Conservation (phyloP, 1,140 invertebrate species). For the Phymastichus coffea region DNA sequence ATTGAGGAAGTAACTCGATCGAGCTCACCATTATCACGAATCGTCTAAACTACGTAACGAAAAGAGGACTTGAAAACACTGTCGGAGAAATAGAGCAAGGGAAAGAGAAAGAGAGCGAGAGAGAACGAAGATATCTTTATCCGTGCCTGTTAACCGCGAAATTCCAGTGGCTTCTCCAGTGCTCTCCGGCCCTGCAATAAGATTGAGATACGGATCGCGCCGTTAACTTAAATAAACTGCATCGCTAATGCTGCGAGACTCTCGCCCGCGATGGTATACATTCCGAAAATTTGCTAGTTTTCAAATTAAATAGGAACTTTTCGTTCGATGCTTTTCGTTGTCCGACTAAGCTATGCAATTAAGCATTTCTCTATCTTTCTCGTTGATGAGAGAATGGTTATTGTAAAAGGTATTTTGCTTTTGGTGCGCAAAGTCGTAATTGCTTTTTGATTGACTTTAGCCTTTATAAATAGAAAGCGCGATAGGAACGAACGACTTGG, state of each 20-base stretch:
- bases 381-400: too few species aligned
- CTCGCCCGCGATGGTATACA: constrained; percentile 18
- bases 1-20: constrained; percentile 27
- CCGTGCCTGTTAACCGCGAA: constrained; percentile 29
- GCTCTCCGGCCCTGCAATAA: neutral
- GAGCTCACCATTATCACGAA: constrained; percentile 22
- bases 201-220: constrained; percentile 34
- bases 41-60: constrained; percentile 17
- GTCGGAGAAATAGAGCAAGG: neutral
- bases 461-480: neutral
- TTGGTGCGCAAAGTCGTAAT: neutral
- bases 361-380: neutral
- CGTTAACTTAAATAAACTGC: constrained; percentile 39
- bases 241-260: constrained; percentile 33
- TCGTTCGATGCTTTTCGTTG: constrained; percentile 6
- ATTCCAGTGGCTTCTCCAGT: constrained; percentile 16
- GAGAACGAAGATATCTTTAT: constrained; percentile 33
- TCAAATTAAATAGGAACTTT: too few species aligned
- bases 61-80: neutral
- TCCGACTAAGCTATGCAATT: neutral
- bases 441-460: constrained; percentile 4
- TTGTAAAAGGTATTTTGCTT: too few species aligned
- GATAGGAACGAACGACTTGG: neutral
- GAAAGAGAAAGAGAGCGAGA: neutral
- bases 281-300: too few species aligned